phyloP scores from a whole-genome alignment of 2,888 invertebrate species.

The Physocephala rufipes region DNA sequence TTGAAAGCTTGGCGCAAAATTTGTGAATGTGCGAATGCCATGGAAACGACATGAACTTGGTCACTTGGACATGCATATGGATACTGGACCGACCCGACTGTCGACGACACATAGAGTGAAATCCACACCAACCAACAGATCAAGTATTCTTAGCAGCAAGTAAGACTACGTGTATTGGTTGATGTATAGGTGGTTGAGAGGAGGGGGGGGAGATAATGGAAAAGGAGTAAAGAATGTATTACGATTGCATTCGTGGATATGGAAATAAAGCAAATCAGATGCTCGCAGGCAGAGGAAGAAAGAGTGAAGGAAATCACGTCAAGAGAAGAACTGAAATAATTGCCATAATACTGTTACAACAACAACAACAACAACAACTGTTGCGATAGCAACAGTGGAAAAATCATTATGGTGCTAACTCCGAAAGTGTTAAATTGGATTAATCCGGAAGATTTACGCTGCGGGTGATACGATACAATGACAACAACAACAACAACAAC shows the following conservation, averaged over 20 bases:
- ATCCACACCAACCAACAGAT: background rate
- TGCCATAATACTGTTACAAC: too few relatives aligned
- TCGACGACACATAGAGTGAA: too few relatives aligned
- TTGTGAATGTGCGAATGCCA: too few relatives aligned
- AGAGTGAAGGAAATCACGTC: background rate
- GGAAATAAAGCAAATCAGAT: background rate
- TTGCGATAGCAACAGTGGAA: constrained; percentile 29
- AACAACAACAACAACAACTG: constrained; percentile 43
- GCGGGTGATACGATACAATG: constrained; percentile 59
- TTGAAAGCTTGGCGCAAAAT: background rate
- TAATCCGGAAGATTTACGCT: constrained; percentile 64
- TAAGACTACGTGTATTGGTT: background rate
- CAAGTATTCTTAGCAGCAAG: background rate
- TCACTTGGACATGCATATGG: background rate
- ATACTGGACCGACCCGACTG: background rate
- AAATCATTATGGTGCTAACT: constrained; percentile 40
- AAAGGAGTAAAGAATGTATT: too few relatives aligned
- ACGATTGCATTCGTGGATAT: constrained; percentile 6
- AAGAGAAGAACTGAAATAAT: too few relatives aligned
- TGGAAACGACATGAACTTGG: too few relatives aligned
- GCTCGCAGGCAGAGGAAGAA: background rate
- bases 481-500: constrained; percentile 39
- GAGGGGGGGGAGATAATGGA: too few relatives aligned
- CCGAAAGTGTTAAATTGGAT: constrained; percentile 63
- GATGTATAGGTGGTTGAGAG: too few relatives aligned